Conservation (phyloP, 2,797 vertebrate species). For the Aphelocoma californica region DNA sequence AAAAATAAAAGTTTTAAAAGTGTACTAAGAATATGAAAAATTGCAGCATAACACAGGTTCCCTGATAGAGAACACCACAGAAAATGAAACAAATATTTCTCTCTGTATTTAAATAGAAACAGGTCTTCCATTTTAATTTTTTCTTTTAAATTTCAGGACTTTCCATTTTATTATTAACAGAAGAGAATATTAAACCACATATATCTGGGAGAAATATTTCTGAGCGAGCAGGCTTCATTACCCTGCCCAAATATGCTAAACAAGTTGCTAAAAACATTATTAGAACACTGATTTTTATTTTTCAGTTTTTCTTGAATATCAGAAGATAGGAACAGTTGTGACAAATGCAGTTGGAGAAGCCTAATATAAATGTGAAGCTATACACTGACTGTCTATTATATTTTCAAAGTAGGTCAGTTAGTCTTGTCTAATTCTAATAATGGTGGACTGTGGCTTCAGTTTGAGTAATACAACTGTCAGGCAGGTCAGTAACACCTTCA, state of each 20-base stretch:
- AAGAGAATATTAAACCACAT: background rate
- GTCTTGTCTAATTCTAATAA: background rate
- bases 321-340: background rate
- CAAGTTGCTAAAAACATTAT: background rate
- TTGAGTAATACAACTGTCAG: background rate
- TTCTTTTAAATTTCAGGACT: background rate
- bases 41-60: background rate
- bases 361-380: background rate
- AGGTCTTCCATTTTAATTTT: background rate
- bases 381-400: background rate
- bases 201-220: background rate
- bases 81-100: background rate
- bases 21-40: background rate
- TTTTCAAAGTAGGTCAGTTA: background rate
- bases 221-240: background rate
- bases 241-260: background rate
- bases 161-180: background rate
- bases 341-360: background rate
- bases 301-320: background rate
- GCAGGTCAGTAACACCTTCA: background rate
- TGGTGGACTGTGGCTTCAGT: background rate
- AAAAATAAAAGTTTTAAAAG: background rate
- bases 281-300: background rate
- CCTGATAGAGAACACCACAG: background rate
- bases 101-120: background rate